Evolutionary conservation across 2,113 vertebrate genomes (phyloP).

Genomic region (Gracilinanus agilis): DNA sequence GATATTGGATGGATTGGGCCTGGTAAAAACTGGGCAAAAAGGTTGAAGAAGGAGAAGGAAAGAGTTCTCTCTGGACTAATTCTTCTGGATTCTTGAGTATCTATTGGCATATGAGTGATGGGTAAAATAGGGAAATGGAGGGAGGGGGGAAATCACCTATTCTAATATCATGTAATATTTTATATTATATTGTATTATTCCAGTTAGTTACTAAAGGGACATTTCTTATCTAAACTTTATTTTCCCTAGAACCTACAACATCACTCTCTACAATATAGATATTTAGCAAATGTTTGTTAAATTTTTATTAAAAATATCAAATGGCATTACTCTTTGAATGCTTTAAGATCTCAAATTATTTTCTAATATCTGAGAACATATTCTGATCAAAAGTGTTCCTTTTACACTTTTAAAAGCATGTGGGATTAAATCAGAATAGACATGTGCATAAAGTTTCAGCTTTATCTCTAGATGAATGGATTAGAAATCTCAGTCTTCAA

Average conservation of each 20-base stretch:
- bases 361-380: background rate
- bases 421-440: background rate
- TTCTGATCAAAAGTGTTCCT: background rate
- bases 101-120: background rate
- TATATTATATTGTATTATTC: background rate
- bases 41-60: background rate
- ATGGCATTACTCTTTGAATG: background rate
- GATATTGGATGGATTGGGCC: background rate
- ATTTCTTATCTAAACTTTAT: background rate
- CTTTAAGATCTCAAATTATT: background rate
- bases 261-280: background rate
- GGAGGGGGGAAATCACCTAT: background rate
- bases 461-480: background rate
- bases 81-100: background rate
- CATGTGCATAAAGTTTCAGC: background rate
- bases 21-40: background rate
- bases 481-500: background rate
- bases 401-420: background rate
- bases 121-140: background rate
- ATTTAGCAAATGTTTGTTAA: background rate
- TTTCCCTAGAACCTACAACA: background rate
- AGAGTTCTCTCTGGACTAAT: background rate
- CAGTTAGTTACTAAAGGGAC: background rate
- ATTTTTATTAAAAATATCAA: background rate
- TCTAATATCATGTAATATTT: background rate